Evolutionary conservation across 2,888 invertebrate species (phyloP).

Genomic region (Microctonus hyperodae): DNA sequence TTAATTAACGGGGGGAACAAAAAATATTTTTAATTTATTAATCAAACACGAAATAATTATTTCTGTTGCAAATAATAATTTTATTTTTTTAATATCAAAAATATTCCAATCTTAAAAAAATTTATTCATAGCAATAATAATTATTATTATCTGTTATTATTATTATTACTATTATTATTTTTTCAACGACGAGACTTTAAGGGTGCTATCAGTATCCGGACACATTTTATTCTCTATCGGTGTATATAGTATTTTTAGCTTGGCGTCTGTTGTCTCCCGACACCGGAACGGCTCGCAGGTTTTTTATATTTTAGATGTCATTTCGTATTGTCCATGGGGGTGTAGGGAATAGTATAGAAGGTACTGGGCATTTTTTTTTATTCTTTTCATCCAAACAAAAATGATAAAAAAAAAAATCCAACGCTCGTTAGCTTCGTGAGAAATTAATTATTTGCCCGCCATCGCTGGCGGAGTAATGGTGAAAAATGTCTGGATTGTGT

Average conservation of each 20-base stretch:
- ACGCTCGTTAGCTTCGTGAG: conserved; percentile 62
- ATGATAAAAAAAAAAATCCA: conserved; percentile 45
- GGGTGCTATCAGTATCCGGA: too few relatives aligned
- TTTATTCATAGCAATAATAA: too few relatives aligned
- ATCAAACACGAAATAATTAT: too few relatives aligned
- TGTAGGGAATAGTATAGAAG: background rate
- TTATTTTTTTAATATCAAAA: too few relatives aligned
- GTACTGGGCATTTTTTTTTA: background rate
- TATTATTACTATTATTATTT: too few relatives aligned
- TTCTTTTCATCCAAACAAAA: background rate
- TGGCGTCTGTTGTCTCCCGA: conserved; percentile 36
- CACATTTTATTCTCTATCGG: too few relatives aligned
- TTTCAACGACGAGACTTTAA: too few relatives aligned
- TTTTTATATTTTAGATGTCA: conserved; percentile 52
- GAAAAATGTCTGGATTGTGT: conserved; percentile 63
- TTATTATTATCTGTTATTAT: too few relatives aligned
- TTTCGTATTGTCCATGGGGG: conserved; percentile 49
- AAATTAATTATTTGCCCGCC: conserved; percentile 63
- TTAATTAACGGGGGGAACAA: too few relatives aligned
- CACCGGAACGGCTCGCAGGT: conserved; percentile 40
- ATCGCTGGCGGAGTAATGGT: conserved; percentile 60
- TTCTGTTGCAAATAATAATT: too few relatives aligned
- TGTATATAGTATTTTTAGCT: conserved; percentile 32
- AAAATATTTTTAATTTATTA: too few relatives aligned
- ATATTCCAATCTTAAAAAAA: too few relatives aligned